phyloP scores from a whole-genome alignment of 2,113 vertebrate species.

The Chrysemys picta region DNA sequence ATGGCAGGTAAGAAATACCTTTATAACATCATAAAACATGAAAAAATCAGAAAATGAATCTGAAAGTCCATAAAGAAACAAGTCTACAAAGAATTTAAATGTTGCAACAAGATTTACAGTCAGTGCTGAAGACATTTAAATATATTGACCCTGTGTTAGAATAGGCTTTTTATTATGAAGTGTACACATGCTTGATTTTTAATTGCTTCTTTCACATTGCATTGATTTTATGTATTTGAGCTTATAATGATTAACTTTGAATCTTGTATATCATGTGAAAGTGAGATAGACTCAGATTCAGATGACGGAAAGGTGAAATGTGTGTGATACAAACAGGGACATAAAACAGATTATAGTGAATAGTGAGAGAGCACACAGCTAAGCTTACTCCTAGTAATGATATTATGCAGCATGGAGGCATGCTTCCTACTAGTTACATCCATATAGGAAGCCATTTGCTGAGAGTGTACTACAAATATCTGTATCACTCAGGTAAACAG shows the following conservation, averaged over 20 bases:
- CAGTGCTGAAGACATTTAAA: conserved; percentile 43
- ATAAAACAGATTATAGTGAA: neutral
- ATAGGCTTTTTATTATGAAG: conserved; percentile 41
- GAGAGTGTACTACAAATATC: neutral
- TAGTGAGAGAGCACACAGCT: neutral
- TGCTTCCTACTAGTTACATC: neutral
- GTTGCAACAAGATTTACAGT: conserved; percentile 15
- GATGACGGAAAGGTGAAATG: neutral
- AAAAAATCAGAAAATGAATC: conserved; percentile 18
- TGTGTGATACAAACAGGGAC: neutral
- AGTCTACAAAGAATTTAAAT: neutral
- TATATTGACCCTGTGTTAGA: conserved; percentile 36
- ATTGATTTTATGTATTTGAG: conserved; percentile 51
- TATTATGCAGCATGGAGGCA: neutral
- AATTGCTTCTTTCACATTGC: conserved; percentile 51
- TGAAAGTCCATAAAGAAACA: conserved; percentile 6
- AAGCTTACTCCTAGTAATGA: neutral
- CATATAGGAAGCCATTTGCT: neutral
- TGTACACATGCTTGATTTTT: conserved; percentile 41
- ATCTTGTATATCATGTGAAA: neutral
- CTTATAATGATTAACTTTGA: conserved; percentile 53
- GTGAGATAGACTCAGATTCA: conserved; percentile 37
- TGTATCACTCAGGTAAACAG: neutral
- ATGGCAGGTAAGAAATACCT: neutral
- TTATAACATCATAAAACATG: neutral